A percentile compares a stretch with the other conserved stretches of the same genome.
These are phyloP conservation scores for Diachasma alloeum DNA, from an alignment of 1,140 invertebrate species.

Conservation along the genomic window DNA sequence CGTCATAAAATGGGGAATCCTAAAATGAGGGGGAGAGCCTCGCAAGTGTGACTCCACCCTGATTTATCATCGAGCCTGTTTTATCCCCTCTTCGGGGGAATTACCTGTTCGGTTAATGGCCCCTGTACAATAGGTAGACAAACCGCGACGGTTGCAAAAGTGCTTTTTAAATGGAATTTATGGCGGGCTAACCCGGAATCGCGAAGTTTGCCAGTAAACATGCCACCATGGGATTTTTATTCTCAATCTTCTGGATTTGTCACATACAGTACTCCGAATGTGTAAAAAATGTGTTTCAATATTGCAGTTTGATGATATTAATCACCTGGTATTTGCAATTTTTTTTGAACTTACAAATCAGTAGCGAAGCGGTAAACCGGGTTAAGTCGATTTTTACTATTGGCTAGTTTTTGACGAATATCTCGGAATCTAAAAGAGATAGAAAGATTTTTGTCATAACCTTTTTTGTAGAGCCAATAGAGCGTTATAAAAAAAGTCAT, in stretches of 20 bases:
- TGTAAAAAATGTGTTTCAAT: too few species aligned
- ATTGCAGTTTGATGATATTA: too few species aligned
- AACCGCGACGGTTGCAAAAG: conserved; percentile 41
- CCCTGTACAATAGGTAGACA: not conserved
- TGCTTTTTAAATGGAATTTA: conserved; percentile 51
- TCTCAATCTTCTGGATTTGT: conserved; percentile 3
- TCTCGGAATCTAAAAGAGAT: too few species aligned
- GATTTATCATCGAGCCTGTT: conserved; percentile 5
- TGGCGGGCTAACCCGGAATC: conserved; percentile 29
- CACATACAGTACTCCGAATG: not conserved
- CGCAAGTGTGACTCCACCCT: not conserved
- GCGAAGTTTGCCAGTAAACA: conserved; percentile 37
- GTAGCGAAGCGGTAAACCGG: too few species aligned
- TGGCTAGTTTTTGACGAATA: too few species aligned
- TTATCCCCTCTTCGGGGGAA: not conserved
- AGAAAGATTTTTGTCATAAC: too few species aligned
- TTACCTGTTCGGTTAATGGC: conserved; percentile 13
- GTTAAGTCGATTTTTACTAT: too few species aligned
- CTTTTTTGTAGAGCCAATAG: too few species aligned
- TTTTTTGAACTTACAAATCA: too few species aligned
- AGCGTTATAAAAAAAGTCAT: too few species aligned
- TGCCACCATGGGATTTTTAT: conserved; percentile 25
- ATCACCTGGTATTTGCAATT: too few species aligned
- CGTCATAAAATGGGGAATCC: not conserved
- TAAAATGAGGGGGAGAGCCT: not conserved